Evolutionary conservation across 2,797 vertebrate genomes (phyloP).

Genomic region (Onychomys torridus): DNA sequence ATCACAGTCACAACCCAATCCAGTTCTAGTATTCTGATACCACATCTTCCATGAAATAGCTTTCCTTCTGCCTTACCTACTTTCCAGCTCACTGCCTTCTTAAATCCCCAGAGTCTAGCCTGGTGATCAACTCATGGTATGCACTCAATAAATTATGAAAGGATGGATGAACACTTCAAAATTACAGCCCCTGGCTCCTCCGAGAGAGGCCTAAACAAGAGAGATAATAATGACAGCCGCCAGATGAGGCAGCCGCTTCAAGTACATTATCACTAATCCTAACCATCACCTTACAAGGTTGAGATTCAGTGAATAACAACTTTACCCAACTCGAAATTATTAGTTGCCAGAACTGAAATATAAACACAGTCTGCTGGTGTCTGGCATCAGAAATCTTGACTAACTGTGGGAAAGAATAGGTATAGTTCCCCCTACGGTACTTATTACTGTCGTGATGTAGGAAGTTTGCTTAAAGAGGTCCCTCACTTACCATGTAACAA

Average conservation of each 20-base stretch:
- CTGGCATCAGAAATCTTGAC: constrained; percentile 3
- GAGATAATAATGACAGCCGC: constrained; percentile 20
- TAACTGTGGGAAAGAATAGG: neutral
- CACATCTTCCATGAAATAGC: constrained; percentile 73
- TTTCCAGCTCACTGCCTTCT: constrained; percentile 62
- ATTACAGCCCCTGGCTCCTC: constrained; percentile 39
- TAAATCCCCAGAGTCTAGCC: constrained; percentile 41
- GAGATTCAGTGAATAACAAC: neutral
- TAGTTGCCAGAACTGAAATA: neutral
- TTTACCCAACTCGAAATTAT: constrained; percentile 28
- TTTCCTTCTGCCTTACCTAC: constrained; percentile 58
- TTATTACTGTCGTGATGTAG: neutral
- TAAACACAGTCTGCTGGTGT: neutral
- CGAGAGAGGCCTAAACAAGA: constrained; percentile 62
- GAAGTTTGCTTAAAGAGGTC: constrained; percentile 17
- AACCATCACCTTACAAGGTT: neutral
- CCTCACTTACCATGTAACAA: neutral
- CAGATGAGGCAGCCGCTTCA: neutral
- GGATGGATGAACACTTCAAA: constrained; percentile 49
- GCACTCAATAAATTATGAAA: constrained; percentile 52
- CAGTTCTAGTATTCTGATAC: constrained; percentile 65
- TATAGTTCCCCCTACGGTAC: neutral
- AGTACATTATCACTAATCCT: constrained; percentile 18
- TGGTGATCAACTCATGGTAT: neutral
- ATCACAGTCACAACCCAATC: constrained; percentile 77